phyloP scores from a whole-genome alignment of 2,113 vertebrate genomes.

The Theristicus caerulescens region DNA sequence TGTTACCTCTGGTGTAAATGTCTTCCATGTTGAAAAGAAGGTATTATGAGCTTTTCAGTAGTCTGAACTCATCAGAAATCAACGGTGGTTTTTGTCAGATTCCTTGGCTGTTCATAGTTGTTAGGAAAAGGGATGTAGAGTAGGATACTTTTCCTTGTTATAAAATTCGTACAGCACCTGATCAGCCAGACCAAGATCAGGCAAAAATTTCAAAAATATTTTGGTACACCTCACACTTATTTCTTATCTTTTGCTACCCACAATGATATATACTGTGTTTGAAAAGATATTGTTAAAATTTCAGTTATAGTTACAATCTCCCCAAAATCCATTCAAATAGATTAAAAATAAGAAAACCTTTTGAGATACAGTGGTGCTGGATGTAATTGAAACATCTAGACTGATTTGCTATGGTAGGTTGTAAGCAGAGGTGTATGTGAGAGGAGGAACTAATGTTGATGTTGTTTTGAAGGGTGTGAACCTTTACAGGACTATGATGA shows the following conservation, averaged over 20 bases:
- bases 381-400: neutral
- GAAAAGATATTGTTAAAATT: neutral
- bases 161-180: neutral
- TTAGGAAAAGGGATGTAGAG: neutral
- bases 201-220: neutral
- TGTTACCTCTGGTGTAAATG: neutral
- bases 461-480: neutral
- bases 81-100: fast-evolving
- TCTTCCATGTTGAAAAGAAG: neutral
- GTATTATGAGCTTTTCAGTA: neutral
- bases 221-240: neutral
- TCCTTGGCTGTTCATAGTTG: neutral
- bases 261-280: neutral
- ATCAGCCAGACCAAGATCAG: neutral
- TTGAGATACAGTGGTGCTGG: neutral
- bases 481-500: neutral
- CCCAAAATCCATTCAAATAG: neutral
- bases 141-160: neutral
- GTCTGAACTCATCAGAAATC: neutral
- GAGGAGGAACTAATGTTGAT: neutral
- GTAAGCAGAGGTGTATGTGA: neutral
- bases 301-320: neutral
- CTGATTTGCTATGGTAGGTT: neutral
- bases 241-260: neutral
- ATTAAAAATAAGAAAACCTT: neutral